A percentile compares a stretch with the other conserved stretches of the same genome.
phyloP scores from a whole-genome alignment of 2,797 vertebrate species.

The Chiroxiphia lanceolata region DNA sequence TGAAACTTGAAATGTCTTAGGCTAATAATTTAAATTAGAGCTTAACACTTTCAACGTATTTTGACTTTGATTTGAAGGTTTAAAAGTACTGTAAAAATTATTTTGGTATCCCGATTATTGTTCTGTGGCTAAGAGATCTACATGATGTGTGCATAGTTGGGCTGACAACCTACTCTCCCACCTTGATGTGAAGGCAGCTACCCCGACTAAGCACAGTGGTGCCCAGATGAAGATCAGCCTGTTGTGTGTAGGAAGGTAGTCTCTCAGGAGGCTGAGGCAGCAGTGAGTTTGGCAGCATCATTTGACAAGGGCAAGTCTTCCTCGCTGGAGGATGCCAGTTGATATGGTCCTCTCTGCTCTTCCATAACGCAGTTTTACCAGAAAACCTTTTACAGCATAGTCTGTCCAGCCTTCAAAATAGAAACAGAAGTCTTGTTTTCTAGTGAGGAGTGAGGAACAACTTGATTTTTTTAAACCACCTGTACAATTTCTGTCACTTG shows the following conservation, averaged over 20 bases:
- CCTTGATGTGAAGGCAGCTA: neutral
- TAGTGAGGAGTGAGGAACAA: neutral
- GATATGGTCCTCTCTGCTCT: neutral
- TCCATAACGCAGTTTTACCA: neutral
- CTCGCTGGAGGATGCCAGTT: accelerated
- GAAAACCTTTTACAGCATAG: neutral
- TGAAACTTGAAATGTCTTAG: neutral
- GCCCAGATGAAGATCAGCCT: neutral
- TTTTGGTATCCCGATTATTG: neutral
- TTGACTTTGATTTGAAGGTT: neutral
- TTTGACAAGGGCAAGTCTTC: neutral
- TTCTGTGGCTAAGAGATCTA: neutral
- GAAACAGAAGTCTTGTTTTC: neutral
- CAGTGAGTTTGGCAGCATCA: neutral
- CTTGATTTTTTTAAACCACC: neutral
- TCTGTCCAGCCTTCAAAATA: neutral
- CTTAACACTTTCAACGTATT: neutral
- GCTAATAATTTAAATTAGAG: neutral
- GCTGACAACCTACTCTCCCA: neutral
- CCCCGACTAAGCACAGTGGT: neutral
- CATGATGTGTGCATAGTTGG: neutral
- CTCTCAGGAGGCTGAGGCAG: neutral
- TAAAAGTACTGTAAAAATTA: neutral
- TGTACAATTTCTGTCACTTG: neutral
- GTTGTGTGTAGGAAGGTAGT: neutral